Base-by-base conservation (phyloP, 2,888 invertebrate genomes). In the Alviniconcha strummeri region DNA sequence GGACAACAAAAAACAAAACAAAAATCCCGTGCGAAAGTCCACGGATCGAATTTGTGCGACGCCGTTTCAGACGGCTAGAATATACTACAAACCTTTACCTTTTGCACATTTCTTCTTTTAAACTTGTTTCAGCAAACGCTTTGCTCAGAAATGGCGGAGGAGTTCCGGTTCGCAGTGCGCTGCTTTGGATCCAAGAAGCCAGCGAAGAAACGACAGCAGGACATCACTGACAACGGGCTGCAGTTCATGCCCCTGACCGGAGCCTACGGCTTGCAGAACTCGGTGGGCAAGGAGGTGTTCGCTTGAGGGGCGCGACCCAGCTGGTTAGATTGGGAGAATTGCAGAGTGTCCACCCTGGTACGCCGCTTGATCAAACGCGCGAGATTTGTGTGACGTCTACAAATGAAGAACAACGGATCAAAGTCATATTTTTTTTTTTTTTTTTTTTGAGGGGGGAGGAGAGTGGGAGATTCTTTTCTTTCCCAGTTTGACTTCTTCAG, bases 101-200 rank as follows among this genome's bases (percentile, higher is more conserved):
- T 36, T 36, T 36, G 3, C 36, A 36, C 36, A 36, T 36, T 36
- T 36, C 36, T 64, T 64, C 11, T 64, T 64, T 9, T 64, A 13
- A 15, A 15, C 67, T 55, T 82, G 83, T 90, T 92, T 55, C 93
- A 96, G 93, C 97, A 98, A 95, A 97, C 98, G 0, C 94, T 98
- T 80, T 98, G 98, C 94, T 97, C 97, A 76, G 98, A 98, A 95
- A 98, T 98, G 97, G 97, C 96, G 1, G 96, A 98, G 94, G 98
- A 98, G 94, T 94, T 98, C 85, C 95, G 97, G 72, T 98, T 98
- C 92, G 98, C 98, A 0, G 96, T 98, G 93, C 95, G 96, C 82
- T 98, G 98, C 93, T 96, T 96, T 79, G 97, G 97, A 9, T 96
- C 97, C 96, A 96, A 97, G 91, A 95, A 97, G 84, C 97, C 97